Percentiles rank a stretch among this genome's conserved stretches.
Evolutionary conservation across 92 coral and sea anemone species (phyloP).

Genomic region (Montipora capitata): DNA sequence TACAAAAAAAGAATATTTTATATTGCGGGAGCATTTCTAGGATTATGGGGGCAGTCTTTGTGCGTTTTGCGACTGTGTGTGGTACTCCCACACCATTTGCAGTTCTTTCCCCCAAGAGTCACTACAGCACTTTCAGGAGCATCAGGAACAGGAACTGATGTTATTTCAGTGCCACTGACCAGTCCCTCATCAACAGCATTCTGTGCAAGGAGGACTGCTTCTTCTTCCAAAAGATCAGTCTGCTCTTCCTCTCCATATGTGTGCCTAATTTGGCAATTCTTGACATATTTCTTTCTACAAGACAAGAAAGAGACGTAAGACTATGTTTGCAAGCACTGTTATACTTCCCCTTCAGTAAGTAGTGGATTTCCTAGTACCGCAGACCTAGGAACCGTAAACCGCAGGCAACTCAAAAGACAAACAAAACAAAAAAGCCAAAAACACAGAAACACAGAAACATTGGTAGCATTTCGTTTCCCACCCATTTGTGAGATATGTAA

Average conservation of each 20-base stretch:
- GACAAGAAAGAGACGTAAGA: background rate
- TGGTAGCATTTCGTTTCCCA: too few species aligned
- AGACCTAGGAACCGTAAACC: too few species aligned
- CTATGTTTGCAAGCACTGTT: too few species aligned
- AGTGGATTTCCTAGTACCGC: too few species aligned
- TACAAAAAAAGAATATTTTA: too few species aligned
- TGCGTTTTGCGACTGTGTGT: background rate
- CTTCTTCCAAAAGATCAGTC: background rate
- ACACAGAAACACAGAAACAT: too few species aligned
- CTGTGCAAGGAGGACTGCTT: background rate
- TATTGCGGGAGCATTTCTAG: slow-evolving; percentile 3
- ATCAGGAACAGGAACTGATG: background rate
- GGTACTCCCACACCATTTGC: slow-evolving; percentile 77
- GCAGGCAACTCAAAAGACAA: too few species aligned
- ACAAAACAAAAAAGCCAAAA: too few species aligned
- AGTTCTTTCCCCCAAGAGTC: slow-evolving; percentile 54
- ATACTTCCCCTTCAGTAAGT: too few species aligned
- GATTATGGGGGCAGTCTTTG: background rate
- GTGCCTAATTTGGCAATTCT: slow-evolving; percentile 26
- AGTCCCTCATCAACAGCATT: background rate
- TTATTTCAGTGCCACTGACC: background rate
- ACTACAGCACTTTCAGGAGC: background rate
- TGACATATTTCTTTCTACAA: slow-evolving; percentile 13
- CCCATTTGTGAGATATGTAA: too few species aligned
- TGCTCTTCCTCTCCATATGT: background rate